These are phyloP conservation scores for Drosophila truncata DNA, from an alignment of 1,140 invertebrate species.

Conservation along the genomic window DNA sequence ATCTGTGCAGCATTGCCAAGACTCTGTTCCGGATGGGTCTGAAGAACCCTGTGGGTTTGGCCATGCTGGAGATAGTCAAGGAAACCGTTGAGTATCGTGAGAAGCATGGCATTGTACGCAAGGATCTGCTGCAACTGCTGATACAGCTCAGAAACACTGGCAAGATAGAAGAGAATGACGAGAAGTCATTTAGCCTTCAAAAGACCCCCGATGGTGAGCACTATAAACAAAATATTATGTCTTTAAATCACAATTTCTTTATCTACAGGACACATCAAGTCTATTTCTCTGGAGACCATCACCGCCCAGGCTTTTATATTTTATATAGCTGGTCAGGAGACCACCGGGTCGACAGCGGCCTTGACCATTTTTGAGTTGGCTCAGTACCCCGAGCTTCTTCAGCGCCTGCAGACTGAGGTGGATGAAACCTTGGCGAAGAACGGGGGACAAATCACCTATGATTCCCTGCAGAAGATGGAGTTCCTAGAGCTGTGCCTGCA, in stretches of 20 bases:
- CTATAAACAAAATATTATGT: too few relatives aligned
- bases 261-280: conserved; percentile 53
- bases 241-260: too few relatives aligned
- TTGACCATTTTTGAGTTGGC: conserved; percentile 88
- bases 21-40: not conserved
- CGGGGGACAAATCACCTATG: conserved; percentile 86
- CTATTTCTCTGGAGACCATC: conserved; percentile 85
- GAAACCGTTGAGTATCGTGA: conserved; percentile 86
- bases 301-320: conserved; percentile 89
- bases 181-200: conserved; percentile 62
- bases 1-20: not conserved
- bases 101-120: conserved; percentile 85
- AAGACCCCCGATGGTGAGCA: conserved; percentile 57
- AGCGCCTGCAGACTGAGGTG: conserved; percentile 87
- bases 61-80: conserved; percentile 85
- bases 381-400: conserved; percentile 87
- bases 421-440: conserved; percentile 84
- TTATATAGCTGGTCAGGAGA: conserved; percentile 91
- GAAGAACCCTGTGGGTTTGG: conserved; percentile 46
- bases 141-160: conserved; percentile 86
- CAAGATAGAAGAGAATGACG: conserved; percentile 63
- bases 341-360: conserved; percentile 88
- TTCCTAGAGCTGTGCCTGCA: conserved; percentile 87
- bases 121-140: conserved; percentile 87
- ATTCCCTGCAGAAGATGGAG: conserved; percentile 86